Evolutionary conservation across 2,888 invertebrate species (phyloP).

Genomic region (Toxonevra muliebris): DNA sequence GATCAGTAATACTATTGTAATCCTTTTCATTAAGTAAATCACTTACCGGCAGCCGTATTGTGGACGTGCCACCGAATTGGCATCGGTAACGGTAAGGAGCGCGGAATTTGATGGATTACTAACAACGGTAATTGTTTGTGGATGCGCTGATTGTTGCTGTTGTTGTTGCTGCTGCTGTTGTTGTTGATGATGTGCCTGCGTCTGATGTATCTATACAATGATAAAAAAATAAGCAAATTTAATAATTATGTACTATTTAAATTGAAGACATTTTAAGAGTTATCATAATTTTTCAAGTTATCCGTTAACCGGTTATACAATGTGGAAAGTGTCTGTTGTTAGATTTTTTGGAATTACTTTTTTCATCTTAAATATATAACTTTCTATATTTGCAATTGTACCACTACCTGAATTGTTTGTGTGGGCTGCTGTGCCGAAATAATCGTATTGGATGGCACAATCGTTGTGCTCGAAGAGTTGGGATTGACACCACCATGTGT

Average conservation of each 20-base stretch:
- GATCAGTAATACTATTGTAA: not conserved
- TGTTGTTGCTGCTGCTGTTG: constrained; percentile 63
- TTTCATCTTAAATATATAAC: constrained; percentile 10
- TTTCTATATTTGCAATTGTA: not conserved
- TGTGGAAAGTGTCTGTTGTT: no score
- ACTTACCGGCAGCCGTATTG: constrained; percentile 65
- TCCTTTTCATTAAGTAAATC: not conserved
- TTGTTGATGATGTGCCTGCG: constrained; percentile 54
- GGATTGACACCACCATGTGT: constrained; percentile 67
- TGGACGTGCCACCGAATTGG: constrained; percentile 61
- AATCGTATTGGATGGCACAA: constrained; percentile 52
- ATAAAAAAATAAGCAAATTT: not conserved
- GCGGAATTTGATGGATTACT: constrained; percentile 63
- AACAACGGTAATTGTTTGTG: constrained; percentile 65
- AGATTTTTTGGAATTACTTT: no score
- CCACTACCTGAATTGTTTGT: constrained; percentile 56
- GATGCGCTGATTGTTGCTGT: constrained; percentile 57
- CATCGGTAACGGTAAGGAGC: constrained; percentile 61
- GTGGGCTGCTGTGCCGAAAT: constrained; percentile 50
- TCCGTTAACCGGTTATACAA: not conserved
- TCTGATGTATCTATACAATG: constrained; percentile 52
- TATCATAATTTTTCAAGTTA: not conserved
- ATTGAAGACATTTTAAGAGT: no score
- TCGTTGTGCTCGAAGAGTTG: constrained; percentile 62
- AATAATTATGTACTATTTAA: not conserved